A percentile compares a stretch with the other conserved stretches of the same genome.
Conservation (phyloP, 1,140 invertebrate species). For the Pseudomyrmex concolor region DNA sequence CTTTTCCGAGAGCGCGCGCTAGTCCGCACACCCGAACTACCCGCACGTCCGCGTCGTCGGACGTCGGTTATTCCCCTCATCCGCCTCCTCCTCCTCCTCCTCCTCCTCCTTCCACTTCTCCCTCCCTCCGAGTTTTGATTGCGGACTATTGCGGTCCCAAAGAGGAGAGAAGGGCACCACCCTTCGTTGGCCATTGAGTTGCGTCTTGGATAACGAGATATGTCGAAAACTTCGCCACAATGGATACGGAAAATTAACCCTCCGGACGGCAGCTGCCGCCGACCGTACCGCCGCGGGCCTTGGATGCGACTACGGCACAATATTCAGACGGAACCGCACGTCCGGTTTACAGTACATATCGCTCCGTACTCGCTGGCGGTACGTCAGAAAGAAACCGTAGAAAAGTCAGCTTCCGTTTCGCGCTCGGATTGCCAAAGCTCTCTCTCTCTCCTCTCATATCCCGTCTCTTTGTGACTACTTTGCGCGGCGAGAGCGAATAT, state of each 20-base stretch:
- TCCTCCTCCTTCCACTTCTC: no score
- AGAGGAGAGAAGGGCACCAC: no score
- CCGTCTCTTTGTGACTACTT: conserved; percentile 1
- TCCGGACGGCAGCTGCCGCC: conserved; percentile 27
- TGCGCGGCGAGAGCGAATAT: neutral
- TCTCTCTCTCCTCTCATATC: neutral
- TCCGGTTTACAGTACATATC: conserved; percentile 19
- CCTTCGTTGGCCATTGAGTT: conserved; percentile 19
- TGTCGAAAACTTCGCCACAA: conserved; percentile 58
- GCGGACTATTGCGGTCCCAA: no score
- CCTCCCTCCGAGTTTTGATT: no score
- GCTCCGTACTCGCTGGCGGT: neutral
- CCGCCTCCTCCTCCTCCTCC: neutral
- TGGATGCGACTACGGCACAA: neutral
- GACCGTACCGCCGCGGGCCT: conserved; percentile 4
- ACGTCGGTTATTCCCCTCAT: conserved; percentile 13
- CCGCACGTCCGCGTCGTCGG: conserved; percentile 31
- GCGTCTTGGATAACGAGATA: conserved; percentile 58
- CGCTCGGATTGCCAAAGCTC: conserved; percentile 40
- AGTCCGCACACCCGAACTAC: conserved; percentile 46
- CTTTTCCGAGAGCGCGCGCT: conserved; percentile 54
- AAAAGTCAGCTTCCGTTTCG: conserved; percentile 42
- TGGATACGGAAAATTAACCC: conserved; percentile 54
- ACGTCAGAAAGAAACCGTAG: conserved; percentile 9
- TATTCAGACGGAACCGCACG: conserved; percentile 34